Conservation (phyloP, 2,113 vertebrate genomes). For the Heterotilapia buettikoferi region DNA sequence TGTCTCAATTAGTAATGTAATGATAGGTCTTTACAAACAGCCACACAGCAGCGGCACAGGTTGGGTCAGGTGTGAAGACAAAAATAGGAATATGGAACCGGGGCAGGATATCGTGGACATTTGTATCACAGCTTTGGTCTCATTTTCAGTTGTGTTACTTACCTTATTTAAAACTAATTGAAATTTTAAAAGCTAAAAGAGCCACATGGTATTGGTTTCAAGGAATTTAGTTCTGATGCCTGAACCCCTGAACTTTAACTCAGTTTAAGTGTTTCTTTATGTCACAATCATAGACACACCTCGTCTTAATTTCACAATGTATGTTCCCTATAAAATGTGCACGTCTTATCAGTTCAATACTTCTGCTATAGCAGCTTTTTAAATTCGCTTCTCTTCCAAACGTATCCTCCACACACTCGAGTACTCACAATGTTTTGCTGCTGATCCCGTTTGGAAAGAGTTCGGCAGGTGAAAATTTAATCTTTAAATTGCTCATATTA, state of each 20-base stretch:
- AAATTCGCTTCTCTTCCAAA: neutral
- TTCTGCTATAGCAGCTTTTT: neutral
- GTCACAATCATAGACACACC: neutral
- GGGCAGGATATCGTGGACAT: neutral
- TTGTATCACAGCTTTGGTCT: neutral
- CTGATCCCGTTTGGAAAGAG: neutral
- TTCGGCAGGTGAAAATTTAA: neutral
- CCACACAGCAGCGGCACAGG: neutral
- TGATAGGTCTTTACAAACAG: neutral
- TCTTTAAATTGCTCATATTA: neutral
- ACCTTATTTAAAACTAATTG: neutral
- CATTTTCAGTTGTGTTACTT: rapidly evolving
- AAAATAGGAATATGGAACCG: neutral
- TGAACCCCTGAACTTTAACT: neutral
- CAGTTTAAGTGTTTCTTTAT: neutral
- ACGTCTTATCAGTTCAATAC: neutral
- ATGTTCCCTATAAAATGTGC: neutral
- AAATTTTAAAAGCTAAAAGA: neutral
- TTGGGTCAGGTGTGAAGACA: neutral
- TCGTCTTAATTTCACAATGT: neutral
- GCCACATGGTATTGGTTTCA: neutral
- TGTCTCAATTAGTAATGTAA: neutral
- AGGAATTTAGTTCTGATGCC: neutral
- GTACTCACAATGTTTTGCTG: neutral
- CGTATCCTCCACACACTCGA: neutral